These are phyloP conservation scores for Indri indri DNA, from an alignment of 2,113 vertebrate species.

Conservation along the genomic window DNA sequence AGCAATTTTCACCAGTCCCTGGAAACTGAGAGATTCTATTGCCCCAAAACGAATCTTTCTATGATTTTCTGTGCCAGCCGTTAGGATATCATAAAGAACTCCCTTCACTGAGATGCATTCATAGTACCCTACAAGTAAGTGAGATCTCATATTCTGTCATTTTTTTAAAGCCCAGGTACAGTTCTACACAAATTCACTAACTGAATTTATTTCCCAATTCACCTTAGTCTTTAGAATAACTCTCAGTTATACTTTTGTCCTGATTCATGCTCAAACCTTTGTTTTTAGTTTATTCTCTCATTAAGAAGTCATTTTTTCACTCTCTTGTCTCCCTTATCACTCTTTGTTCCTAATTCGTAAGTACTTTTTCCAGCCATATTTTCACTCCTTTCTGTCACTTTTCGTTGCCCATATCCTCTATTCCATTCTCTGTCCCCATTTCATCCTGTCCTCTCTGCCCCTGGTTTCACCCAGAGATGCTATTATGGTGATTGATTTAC, in stretches of 20 bases:
- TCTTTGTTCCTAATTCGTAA: not conserved
- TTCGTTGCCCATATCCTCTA: constrained; percentile 10
- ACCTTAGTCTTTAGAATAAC: not conserved
- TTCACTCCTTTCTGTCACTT: not conserved
- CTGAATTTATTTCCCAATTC: not conserved
- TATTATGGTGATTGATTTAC: constrained; percentile 79
- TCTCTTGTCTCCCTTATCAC: not conserved
- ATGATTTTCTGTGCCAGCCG: not conserved
- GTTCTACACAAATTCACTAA: not conserved
- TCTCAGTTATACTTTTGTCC: constrained; percentile 7
- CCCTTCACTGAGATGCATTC: not conserved
- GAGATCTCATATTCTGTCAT: not conserved
- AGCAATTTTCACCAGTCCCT: not conserved
- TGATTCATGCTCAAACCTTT: not conserved
- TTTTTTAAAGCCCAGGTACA: not conserved
- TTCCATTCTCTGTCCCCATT: constrained; percentile 62
- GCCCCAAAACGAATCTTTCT: not conserved
- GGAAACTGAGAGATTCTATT: not conserved
- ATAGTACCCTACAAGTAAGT: not conserved
- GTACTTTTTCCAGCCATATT: not conserved
- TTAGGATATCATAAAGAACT: not conserved
- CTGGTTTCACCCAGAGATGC: constrained; percentile 76
- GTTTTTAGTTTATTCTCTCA: not conserved
- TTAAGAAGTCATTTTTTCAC: not conserved
- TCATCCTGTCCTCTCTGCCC: constrained; percentile 72